Evolutionary conservation across 2,797 vertebrate genomes (phyloP).

Genomic region (Mus minutoides): DNA sequence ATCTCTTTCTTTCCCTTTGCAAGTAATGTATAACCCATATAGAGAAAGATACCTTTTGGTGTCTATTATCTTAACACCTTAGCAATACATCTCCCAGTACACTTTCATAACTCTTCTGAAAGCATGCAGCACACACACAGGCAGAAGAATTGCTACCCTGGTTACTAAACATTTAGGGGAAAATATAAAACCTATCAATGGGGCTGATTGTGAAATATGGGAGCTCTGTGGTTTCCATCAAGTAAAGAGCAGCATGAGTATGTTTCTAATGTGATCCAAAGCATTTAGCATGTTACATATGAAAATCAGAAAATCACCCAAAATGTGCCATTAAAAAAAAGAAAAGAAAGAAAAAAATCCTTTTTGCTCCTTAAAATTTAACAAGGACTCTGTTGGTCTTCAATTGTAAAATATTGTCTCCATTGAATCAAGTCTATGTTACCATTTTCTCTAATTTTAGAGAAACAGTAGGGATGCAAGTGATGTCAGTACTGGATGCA

Average conservation of each 20-base stretch:
- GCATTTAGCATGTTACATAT: not conserved
- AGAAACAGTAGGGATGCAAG: not conserved
- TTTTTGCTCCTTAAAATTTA: constrained; percentile 48
- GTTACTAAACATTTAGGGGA: not conserved
- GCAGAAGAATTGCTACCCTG: constrained; percentile 1
- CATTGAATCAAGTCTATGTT: not conserved
- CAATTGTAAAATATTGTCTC: not conserved
- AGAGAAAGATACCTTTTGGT: not conserved
- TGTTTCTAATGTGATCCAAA: not conserved
- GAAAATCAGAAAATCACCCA: not conserved
- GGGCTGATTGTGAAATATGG: constrained; percentile 30
- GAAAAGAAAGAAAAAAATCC: not conserved
- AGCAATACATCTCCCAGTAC: constrained; percentile 22
- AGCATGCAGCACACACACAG: not conserved
- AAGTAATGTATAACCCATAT: constrained; percentile 48
- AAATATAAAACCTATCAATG: constrained; percentile 22
- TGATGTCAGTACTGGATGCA: constrained; percentile 6
- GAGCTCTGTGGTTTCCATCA: not conserved
- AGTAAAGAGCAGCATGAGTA: not conserved
- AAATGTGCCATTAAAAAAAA: not conserved
- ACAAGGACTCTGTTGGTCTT: not conserved
- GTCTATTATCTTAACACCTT: constrained; percentile 67
- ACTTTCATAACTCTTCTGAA: constrained; percentile 61
- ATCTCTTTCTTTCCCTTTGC: constrained; percentile 36
- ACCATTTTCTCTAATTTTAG: not conserved